Base-by-base conservation (phyloP, 2,113 vertebrate species). In the Ptilonorhynchus violaceus region DNA sequence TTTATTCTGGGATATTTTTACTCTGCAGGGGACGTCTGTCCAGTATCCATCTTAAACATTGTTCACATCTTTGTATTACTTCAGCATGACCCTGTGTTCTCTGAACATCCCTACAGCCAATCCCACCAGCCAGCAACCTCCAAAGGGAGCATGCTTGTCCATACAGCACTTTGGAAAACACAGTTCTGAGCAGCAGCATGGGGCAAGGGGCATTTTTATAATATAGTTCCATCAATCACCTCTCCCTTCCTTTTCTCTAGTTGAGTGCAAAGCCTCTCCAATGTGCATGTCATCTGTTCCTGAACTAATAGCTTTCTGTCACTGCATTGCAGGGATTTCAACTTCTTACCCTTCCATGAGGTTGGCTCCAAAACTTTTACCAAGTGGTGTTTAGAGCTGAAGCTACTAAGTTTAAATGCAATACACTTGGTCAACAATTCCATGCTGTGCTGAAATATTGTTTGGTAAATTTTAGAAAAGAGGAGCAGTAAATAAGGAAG, bases 401-500 rank as follows among this genome's bases (percentile, higher is more conserved):
- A 88, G n/a, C 31, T 78, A 46, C 49, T 33, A 79, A 62, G 62
- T 69, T 63, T 83, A 85, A 30, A 72, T 39, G 42, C 0, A 14
- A 67, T 47, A 88, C 69, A 75, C 62, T 91, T 62, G 42, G 86
- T 92, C 69, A 79, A 66, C 70, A 91, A 35, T 58, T 87, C 69
- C 35, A 78, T 15, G 59, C 56, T 70, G 22, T 58, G 37, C 41
- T 91, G 77, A 92, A 89, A 95, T 66, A 92, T 2, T 52, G 39
- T 63, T 95, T 56, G 63, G 3, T 27, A 85, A 55, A 23, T 63
- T 94, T 95, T 77, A 88, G 89, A 69, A 86, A 93, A 96, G 76
- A 92, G 60, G 24, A 80, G 89, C 10, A 2, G 39, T 85, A 95
- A 94, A 80, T 82, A 95, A 85, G 88, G 84, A 96, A 95, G 93